Percentiles rank a stretch among this genome's conserved stretches.
These are phyloP conservation scores for Geodia barretti DNA, from an alignment of 37 sponge, comb jelly and placozoan genomes.

Conservation along the genomic window DNA sequence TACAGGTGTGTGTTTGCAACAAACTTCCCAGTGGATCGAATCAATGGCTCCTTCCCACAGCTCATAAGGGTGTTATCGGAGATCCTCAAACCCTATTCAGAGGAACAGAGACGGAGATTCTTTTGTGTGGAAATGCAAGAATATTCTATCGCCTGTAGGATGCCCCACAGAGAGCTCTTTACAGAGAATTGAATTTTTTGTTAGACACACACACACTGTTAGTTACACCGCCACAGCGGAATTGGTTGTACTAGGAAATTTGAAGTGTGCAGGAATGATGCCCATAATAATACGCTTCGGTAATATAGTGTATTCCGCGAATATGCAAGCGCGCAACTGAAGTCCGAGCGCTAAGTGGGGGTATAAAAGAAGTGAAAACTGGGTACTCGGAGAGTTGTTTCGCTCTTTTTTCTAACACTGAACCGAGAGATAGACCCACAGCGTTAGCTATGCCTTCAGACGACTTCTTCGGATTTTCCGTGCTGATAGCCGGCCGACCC, in stretches of 20 bases:
- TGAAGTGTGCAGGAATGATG: no score
- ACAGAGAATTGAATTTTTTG: no score
- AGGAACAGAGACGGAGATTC: constrained; percentile 62
- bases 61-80: constrained; percentile 32
- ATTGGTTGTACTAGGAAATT: no score
- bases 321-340: background rate
- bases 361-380: background rate
- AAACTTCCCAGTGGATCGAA: constrained; percentile 90
- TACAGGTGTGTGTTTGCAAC: constrained; percentile 89
- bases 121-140: constrained; percentile 68
- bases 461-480: constrained; percentile 40
- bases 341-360: background rate
- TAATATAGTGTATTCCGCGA: no score
- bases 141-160: constrained; percentile 64
- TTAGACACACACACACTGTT: no score
- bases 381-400: background rate
- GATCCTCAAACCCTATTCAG: constrained; percentile 41
- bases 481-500: constrained; percentile 51
- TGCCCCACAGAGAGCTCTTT: no score
- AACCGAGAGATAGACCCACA: background rate
- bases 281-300: no score
- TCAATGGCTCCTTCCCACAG: constrained; percentile 75
- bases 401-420: background rate
- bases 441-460: constrained; percentile 49
- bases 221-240: no score